These are phyloP conservation scores for Drosophila mayri DNA, from an alignment of 1,140 invertebrate species.

Conservation along the genomic window DNA sequence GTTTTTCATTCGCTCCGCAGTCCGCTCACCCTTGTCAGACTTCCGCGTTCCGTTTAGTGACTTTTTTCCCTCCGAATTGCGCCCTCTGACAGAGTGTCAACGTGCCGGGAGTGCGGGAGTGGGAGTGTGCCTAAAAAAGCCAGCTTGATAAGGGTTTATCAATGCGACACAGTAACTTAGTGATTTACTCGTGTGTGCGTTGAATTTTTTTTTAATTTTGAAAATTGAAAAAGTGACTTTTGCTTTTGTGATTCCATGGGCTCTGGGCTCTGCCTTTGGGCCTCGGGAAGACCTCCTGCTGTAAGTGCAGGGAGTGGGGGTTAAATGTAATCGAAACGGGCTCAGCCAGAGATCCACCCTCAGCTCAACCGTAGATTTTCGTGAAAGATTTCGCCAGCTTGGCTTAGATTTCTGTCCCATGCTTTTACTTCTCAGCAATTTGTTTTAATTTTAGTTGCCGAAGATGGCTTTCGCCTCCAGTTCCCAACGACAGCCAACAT, in stretches of 20 bases:
- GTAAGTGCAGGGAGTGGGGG: not conserved
- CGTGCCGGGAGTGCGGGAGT: slow-evolving; percentile 35
- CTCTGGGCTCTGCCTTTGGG: not conserved
- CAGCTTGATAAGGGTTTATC: slow-evolving; percentile 82
- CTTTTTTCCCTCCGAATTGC: slow-evolving; percentile 56
- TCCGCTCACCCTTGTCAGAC: slow-evolving; percentile 72
- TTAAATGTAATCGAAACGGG: slow-evolving; percentile 42
- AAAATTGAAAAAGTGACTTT: slow-evolving; percentile 84
- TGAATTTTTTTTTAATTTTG: slow-evolving; percentile 79
- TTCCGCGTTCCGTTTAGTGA: slow-evolving; percentile 70
- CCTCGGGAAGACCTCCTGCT: not conserved
- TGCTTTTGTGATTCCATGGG: slow-evolving; percentile 69
- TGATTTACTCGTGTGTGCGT: slow-evolving; percentile 81
- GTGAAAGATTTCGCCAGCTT: not conserved
- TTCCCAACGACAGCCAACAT: slow-evolving; percentile 23
- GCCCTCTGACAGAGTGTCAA: slow-evolving; percentile 78
- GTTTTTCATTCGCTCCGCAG: slow-evolving; percentile 24
- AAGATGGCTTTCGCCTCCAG: slow-evolving; percentile 20
- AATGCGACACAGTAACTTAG: slow-evolving; percentile 83
- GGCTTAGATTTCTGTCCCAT: not conserved
- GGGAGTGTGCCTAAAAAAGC: slow-evolving; percentile 44
- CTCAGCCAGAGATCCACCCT: not conserved
- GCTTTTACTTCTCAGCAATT: slow-evolving; percentile 15
- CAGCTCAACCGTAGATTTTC: not conserved
- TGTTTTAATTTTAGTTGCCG: slow-evolving; percentile 52